Evolutionary conservation across 2,113 vertebrate genomes (phyloP).

Genomic region (Onychorhynchus coronatus): DNA sequence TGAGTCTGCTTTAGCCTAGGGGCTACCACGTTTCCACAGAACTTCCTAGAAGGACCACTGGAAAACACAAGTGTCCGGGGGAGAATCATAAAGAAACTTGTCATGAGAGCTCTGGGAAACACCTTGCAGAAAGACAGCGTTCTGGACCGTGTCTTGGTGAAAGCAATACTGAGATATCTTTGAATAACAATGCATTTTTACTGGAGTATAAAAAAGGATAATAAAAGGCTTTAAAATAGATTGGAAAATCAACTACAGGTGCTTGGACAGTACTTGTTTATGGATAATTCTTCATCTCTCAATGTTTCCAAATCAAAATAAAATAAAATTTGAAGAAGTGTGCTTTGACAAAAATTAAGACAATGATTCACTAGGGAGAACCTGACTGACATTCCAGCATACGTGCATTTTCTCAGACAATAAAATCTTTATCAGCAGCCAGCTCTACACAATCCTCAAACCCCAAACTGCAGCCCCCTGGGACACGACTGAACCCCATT

Average conservation of each 20-base stretch:
- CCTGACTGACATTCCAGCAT: neutral
- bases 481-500: neutral
- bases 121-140: neutral
- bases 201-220: neutral
- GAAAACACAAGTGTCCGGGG: neutral
- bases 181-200: neutral
- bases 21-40: neutral
- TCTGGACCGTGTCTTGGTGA: neutral
- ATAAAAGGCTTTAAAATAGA: neutral
- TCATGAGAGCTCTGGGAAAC: neutral
- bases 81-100: neutral
- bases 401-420: neutral
- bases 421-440: neutral
- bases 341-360: neutral
- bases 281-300: neutral
- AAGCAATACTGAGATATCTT: neutral
- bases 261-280: neutral
- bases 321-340: neutral
- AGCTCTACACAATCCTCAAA: neutral
- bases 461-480: neutral
- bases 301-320: neutral
- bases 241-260: neutral
- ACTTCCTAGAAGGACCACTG: neutral
- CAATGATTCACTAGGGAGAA: neutral
- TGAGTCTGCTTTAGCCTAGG: neutral